Base-by-base conservation (phyloP, 2,888 invertebrate genomes). In the Ferrisia virgata region DNA sequence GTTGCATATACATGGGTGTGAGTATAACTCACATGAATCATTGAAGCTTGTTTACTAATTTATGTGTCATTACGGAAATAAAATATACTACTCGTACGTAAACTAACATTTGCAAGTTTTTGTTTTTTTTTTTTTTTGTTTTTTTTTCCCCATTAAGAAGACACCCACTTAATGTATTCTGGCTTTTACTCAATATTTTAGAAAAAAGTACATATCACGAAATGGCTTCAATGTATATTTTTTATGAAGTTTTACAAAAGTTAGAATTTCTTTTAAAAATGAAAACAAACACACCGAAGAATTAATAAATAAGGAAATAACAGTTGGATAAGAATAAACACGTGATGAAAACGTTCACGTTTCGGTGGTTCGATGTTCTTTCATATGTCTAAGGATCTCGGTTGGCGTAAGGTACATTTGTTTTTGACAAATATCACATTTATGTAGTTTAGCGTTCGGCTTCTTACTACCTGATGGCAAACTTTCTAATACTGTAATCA, bases 371-470 rank as follows among this genome's bases (percentile, higher is more conserved):
- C 11, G 43, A 85, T 90, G 90, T 86, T 89, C 90, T 87, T 92
- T 94, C 88, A 93, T 95, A 89, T 98, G 97, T 87, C 92, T 94
- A 86, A 97, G 90, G 88, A 96, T 94, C 88, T 97, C 96, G 28
- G 94, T 93, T 4, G 95, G 93, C 13, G 94, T 94, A 86, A 96
- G 89, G 87, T 91, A 90, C 85, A 96, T 89, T 5, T 90, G 91
- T 86, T 92, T 90, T 2, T 91, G 89, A 89, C 98, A 98, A 86
- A 89, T 90, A 11, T 91, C 90, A 88, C 98, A 98, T 86, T 91
- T 91, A 89, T 92, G 96, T 69, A 91, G 89, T 88, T 91, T 91
- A 0, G 91, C 90, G 87, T 93, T 93, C 84, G 92, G 88, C 87
- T 90, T 90, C 15, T 39, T 79, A 25, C 79, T 39, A 11, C 40